Base-by-base conservation (phyloP, 92 coral and sea anemone species). In the Phenganax subtilis region DNA sequence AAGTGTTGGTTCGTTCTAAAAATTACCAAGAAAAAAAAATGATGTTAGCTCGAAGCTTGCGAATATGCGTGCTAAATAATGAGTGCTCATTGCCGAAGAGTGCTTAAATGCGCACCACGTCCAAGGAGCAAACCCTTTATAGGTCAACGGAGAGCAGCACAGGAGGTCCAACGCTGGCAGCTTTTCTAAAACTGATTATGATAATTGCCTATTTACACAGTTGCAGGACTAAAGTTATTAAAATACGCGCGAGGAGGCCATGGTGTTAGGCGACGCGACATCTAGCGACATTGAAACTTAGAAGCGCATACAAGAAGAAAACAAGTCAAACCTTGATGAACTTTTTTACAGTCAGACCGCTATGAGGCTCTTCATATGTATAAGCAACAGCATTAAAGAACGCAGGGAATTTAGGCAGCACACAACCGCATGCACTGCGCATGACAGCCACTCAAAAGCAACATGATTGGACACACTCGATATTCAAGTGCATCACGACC, bases 121-220 rank as follows among this genome's bases (percentile, higher is more conserved):
- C 54, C 73, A 6, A 30, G 73, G 14, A 28, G 73, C 16, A 0
- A 10, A 30, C 10, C 70, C 52, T 68, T 68, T 68, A 68, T 68
- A 68, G 54, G 44, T 53, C 30, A 37, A 68, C 52, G 73, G 47
- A 37, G 2, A 8, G 73, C 73, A 30, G 11, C 16, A 37, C 73
- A 68, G 54, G 73, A 37, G 73, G 73, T 30, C 53, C 47, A 20
- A 30, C 25, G 25, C 25, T 20, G 14, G 12, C 73, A 10, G 73
- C 6, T 68, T 68, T 37, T 68, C 53, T 68, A 68, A 68, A 68
- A 68, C 73, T 68, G 73, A 68, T 68, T 68, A 68, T 0, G 73
- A 12, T 68, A 68, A 68, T 68, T 28, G 73, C 16, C 73, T 68
- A 68, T 68, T 68, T 68, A 68, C 73, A 68, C 53, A 68, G 54